Base-by-base conservation (phyloP, 30 jellyfish, hydroid and myxozoan genomes). In the Kudoa iwatai region DNA sequence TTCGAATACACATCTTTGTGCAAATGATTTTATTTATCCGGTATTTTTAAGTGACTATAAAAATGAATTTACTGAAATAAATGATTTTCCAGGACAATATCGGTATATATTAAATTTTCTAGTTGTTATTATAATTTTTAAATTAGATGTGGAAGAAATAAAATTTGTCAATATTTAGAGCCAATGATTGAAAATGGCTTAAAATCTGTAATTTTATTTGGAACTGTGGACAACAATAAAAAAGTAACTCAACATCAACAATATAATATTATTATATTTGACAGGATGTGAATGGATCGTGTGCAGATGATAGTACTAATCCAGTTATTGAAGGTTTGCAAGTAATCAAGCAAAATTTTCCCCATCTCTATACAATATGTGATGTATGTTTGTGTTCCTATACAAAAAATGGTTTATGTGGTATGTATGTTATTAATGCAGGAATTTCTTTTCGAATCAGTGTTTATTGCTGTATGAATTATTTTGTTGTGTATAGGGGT, bases 341-440 rank as follows among this genome's bases (percentile, higher is more conserved):
- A 34, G 3, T 59, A 21, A 26, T 68, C 10, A 46, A 47, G 34
- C 52, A 58, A 42, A 24, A 32, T 9, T 68, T 58, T 38, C 83
- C 69, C 15, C 11, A 24, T 25, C 54, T 68, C 3, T 12, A 48
- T 24, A 45, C 59, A 26, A 85, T 85, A 3, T 68, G 90, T 46
- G 90, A 68, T 49, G 62, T 68, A 20, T 68, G 90, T 24, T 55
- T 68, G 16, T 68, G 90, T 49, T 71, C 64, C 14, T 68, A 44
- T 32, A 59, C 85, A 15, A 26, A 28, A n/a, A 71, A 59, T 54
- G 90, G 90, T 12, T 85, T 53, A 25, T 68, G 90, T 58, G 85
- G 90, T 68, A 53, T 33, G 51, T 24, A 3, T 20, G 7, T n/a
- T 14, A 43, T 26, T 20, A 10, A 3, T 21, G 24, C 17, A 21